Conservation (phyloP, 2,113 vertebrate genomes). For the Rutilus rutilus region DNA sequence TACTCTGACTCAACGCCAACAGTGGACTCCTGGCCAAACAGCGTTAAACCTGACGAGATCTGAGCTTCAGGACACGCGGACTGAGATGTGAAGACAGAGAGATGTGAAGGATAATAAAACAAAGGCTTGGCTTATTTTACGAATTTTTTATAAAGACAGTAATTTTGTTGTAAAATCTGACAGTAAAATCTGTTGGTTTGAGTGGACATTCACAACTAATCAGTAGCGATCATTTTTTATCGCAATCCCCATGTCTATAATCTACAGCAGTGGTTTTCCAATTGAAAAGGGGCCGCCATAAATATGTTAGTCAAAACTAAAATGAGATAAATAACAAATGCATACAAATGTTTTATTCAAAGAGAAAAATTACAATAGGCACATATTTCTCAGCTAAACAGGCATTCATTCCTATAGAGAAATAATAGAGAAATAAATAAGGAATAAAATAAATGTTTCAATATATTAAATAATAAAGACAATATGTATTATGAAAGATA, state of each 20-base stretch:
- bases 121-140: not conserved
- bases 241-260: not conserved
- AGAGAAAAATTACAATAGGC: not conserved
- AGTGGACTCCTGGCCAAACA: not conserved
- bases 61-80: not conserved
- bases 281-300: not conserved
- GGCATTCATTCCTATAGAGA: too few relatives aligned
- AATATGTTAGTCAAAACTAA: not conserved
- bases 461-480: too few relatives aligned
- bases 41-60: not conserved
- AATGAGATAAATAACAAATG: not conserved
- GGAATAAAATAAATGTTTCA: too few relatives aligned
- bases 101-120: not conserved
- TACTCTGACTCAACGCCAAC: constrained; percentile 21
- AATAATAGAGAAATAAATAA: too few relatives aligned
- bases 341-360: not conserved
- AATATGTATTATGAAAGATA: too few relatives aligned
- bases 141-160: not conserved
- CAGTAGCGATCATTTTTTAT: too few relatives aligned
- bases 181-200: not conserved
- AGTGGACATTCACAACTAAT: not conserved
- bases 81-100: not conserved
- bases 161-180: too few relatives aligned
- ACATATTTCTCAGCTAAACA: not conserved
- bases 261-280: not conserved